These are phyloP conservation scores for Leptinotarsa lineolata DNA, from an alignment of 1,140 invertebrate species.

Conservation along the genomic window DNA sequence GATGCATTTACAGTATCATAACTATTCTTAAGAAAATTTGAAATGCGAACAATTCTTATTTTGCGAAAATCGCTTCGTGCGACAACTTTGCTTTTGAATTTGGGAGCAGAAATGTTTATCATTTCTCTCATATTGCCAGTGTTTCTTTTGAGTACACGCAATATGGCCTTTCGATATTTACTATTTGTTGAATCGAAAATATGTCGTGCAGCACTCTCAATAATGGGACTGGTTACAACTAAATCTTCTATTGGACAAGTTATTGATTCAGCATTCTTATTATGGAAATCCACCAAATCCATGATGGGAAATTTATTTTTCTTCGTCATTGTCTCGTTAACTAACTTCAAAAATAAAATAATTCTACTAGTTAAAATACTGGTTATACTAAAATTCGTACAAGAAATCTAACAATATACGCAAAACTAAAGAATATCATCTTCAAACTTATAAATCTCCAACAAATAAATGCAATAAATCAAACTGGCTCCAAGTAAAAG, in stretches of 20 bases:
- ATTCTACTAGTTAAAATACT: too few relatives aligned
- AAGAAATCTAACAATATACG: too few relatives aligned
- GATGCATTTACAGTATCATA: neutral
- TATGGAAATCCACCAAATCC: neutral
- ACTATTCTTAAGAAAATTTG: neutral
- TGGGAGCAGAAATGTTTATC: neutral
- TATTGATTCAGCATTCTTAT: neutral
- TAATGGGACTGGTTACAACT: neutral
- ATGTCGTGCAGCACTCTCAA: neutral
- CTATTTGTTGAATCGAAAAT: neutral
- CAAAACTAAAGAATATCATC: too few relatives aligned
- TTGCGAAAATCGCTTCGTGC: too few relatives aligned
- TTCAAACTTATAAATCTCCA: too few relatives aligned
- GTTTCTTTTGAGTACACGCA: conserved; percentile 10
- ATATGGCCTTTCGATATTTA: neutral
- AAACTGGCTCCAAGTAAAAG: too few relatives aligned
- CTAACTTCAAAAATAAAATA: too few relatives aligned
- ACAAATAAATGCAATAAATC: too few relatives aligned
- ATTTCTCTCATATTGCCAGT: neutral
- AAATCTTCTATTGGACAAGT: neutral
- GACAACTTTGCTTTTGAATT: neutral
- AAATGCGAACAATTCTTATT: too few relatives aligned
- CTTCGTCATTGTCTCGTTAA: too few relatives aligned
- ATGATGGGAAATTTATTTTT: neutral
- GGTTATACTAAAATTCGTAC: too few relatives aligned